phyloP scores from a whole-genome alignment of 2,113 vertebrate genomes.

The Anas platyrhynchos region DNA sequence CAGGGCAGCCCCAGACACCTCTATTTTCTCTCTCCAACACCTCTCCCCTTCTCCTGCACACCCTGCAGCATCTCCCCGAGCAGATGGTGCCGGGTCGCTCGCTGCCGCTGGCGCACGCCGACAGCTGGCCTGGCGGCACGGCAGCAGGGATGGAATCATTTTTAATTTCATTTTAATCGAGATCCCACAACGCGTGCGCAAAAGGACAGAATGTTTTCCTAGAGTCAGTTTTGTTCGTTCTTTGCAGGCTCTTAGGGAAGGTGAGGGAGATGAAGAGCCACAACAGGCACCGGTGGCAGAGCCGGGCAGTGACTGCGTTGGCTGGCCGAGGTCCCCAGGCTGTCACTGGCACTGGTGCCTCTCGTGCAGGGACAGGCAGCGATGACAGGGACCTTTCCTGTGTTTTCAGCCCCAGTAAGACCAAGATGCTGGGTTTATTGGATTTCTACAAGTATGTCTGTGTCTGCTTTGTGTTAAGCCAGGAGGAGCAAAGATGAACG shows the following conservation, averaged over 20 bases:
- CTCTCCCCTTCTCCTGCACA: background rate
- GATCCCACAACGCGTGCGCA: background rate
- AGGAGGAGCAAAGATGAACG: too few relatives aligned
- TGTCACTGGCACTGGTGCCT: background rate
- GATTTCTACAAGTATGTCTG: background rate
- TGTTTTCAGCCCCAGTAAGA: too few relatives aligned
- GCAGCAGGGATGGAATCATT: constrained; percentile 37
- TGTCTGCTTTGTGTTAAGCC: background rate
- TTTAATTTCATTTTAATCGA: constrained; percentile 22
- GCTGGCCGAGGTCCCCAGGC: background rate
- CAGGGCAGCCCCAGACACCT: background rate
- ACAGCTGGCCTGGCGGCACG: constrained; percentile 42
- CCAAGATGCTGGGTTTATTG: too few relatives aligned
- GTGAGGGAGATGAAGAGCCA: rapidly evolving
- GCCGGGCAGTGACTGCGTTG: rapidly evolving
- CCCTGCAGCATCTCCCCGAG: background rate
- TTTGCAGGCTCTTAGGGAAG: background rate
- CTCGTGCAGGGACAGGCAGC: background rate
- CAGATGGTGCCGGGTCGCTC: constrained; percentile 38
- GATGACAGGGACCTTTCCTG: background rate
- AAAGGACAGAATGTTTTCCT: constrained; percentile 24
- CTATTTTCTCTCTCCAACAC: background rate
- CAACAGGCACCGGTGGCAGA: background rate
- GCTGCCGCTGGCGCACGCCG: background rate
- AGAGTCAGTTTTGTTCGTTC: background rate